A percentile compares a stretch with the other conserved stretches of the same genome.
Conservation (phyloP, 2,113 vertebrate species). For the Tilapia sparmanii region DNA sequence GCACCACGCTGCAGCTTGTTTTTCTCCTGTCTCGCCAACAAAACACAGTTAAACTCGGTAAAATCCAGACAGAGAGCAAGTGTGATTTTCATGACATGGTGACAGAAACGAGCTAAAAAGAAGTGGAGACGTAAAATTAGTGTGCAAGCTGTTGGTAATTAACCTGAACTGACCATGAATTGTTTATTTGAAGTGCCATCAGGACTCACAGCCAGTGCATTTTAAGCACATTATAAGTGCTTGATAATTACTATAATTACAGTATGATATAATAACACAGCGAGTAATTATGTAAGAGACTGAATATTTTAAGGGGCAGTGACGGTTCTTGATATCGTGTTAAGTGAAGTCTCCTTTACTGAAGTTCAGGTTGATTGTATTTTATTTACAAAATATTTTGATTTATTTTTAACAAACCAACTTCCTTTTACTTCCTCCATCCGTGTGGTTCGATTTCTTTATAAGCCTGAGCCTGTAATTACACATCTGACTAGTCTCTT, state of each 20-base stretch:
- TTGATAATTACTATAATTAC: conserved; percentile 5
- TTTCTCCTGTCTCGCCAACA: background rate
- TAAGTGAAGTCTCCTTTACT: background rate
- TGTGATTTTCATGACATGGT: background rate
- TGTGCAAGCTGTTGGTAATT: background rate
- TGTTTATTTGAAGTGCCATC: background rate
- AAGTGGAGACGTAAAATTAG: background rate
- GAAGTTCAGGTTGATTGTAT: background rate
- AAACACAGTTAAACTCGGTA: background rate
- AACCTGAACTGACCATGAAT: background rate
- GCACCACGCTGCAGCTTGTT: background rate
- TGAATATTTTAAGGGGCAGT: background rate
- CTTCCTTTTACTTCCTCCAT: background rate
- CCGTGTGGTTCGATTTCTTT: background rate
- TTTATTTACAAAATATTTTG: background rate
- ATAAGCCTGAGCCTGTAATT: background rate
- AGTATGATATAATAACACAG: background rate
- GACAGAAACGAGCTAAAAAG: background rate
- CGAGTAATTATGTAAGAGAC: background rate
- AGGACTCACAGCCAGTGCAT: background rate
- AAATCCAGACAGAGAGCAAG: background rate
- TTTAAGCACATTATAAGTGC: background rate
- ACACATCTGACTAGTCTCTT: background rate
- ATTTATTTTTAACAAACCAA: background rate
- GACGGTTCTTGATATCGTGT: background rate